These are phyloP conservation scores for Poecilia picta DNA, from an alignment of 2,797 vertebrate species.

Conservation along the genomic window DNA sequence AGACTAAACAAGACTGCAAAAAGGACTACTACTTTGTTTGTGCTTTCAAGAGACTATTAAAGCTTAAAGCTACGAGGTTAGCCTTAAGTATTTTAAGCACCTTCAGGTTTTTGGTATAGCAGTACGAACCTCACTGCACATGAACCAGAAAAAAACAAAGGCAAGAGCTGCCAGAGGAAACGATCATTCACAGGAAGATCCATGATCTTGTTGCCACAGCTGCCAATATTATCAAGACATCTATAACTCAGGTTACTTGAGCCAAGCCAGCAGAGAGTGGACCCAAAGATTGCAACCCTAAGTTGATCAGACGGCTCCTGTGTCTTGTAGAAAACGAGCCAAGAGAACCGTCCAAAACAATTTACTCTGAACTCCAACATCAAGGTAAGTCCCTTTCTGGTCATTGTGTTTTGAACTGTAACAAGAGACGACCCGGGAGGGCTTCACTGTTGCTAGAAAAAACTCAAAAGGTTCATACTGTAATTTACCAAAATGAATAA, in stretches of 20 bases:
- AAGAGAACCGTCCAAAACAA: neutral
- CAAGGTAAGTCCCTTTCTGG: neutral
- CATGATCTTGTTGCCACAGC: neutral
- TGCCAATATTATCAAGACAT: neutral
- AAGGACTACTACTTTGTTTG: neutral
- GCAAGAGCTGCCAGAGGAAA: neutral
- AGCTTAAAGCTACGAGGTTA: neutral
- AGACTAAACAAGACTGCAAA: neutral
- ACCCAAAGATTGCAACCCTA: neutral
- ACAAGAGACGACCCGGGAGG: neutral
- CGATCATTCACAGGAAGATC: neutral
- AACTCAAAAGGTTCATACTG: neutral
- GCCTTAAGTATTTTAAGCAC: neutral
- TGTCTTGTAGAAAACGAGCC: neutral
- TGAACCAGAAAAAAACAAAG: neutral
- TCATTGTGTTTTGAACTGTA: neutral
- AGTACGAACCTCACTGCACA: neutral
- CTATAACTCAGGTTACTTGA: neutral
- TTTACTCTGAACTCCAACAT: neutral
- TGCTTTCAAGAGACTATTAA: neutral
- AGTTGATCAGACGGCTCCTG: neutral
- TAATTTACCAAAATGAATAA: constrained; percentile 1
- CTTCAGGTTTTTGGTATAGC: neutral
- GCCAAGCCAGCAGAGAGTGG: neutral
- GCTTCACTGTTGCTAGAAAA: neutral